Evolutionary conservation across 2,797 vertebrate genomes (phyloP).

Genomic region (Anas flavirostris): DNA sequence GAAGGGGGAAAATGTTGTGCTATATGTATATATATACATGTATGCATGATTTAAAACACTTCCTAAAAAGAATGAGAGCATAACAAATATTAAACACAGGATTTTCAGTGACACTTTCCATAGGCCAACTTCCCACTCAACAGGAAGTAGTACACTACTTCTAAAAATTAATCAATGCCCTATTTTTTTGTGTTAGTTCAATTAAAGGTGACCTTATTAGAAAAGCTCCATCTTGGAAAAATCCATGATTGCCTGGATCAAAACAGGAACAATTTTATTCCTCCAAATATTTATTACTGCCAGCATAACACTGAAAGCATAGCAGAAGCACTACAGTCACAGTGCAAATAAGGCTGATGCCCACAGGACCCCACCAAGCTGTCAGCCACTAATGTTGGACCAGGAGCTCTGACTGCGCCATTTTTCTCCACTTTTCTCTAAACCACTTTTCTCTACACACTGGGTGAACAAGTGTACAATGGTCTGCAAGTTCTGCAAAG

Average conservation of each 20-base stretch:
- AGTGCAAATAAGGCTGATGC: background rate
- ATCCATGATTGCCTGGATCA: background rate
- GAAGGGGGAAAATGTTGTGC: background rate
- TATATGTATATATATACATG: background rate
- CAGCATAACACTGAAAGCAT: fast-evolving
- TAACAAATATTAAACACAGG: background rate
- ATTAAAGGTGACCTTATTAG: background rate
- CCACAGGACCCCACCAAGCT: fast-evolving
- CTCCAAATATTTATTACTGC: background rate
- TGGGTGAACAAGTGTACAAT: background rate
- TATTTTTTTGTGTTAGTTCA: background rate
- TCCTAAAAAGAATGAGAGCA: background rate
- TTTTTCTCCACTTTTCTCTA: background rate
- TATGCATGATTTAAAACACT: background rate
- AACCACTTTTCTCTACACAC: background rate
- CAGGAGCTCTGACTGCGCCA: background rate
- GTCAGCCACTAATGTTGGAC: background rate
- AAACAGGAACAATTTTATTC: background rate
- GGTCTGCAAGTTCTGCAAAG: background rate
- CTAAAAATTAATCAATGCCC: background rate
- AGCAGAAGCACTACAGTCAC: background rate
- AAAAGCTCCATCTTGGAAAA: background rate
- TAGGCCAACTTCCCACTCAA: background rate
- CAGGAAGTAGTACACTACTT: background rate
- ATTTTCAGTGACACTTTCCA: background rate